Percentiles rank a stretch among this genome's conserved stretches.
These are phyloP conservation scores for Xyrauchen texanus DNA, from an alignment of 2,113 vertebrate genomes.

Conservation along the genomic window DNA sequence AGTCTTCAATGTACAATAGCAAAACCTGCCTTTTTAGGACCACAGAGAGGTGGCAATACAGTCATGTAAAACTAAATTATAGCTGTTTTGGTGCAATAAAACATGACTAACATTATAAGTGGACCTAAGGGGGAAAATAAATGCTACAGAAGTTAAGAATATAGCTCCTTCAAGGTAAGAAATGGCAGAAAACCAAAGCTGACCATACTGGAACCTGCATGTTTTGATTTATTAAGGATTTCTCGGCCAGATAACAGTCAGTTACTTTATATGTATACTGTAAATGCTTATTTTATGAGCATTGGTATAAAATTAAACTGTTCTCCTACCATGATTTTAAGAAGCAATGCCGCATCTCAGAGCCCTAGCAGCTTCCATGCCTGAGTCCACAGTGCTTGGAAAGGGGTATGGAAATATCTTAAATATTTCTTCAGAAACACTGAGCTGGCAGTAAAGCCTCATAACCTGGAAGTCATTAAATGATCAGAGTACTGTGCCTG, in stretches of 20 bases:
- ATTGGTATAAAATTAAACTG: constrained; percentile 3
- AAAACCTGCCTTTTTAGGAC: no score
- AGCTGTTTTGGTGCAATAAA: no score
- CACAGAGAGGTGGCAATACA: no score
- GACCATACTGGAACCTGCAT: background rate
- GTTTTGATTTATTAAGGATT: constrained; percentile 5
- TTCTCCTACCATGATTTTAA: background rate
- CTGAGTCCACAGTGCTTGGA: background rate
- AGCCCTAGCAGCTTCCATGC: background rate
- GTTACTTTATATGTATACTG: background rate
- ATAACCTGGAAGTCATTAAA: constrained; percentile 73
- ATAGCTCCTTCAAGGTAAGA: background rate
- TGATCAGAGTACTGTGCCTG: constrained; percentile 64
- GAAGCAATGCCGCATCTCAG: background rate
- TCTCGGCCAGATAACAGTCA: constrained; percentile 17
- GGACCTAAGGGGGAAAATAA: no score
- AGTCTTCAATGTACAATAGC: no score
- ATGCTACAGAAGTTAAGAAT: no score
- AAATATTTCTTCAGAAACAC: constrained; percentile 47
- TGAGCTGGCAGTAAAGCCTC: constrained; percentile 56
- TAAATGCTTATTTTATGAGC: constrained; percentile 12
- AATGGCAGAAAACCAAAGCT: background rate
- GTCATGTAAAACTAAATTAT: no score
- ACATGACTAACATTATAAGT: no score
- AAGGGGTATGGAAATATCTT: constrained; percentile 42